These are phyloP conservation scores for Myiagra hebetior DNA, from an alignment of 2,113 vertebrate species.

Conservation along the genomic window DNA sequence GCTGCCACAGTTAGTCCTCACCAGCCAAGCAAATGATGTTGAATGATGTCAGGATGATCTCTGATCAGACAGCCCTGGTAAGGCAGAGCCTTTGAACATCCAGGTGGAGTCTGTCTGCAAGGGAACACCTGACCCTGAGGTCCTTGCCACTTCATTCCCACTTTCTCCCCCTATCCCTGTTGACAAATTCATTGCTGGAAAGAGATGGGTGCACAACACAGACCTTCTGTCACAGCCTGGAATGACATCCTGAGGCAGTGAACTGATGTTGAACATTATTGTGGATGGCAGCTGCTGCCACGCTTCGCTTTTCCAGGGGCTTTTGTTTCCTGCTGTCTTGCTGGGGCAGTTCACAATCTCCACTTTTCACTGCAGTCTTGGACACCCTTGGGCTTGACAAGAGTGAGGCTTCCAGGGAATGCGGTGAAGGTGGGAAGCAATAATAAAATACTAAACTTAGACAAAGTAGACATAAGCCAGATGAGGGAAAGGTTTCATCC, in stretches of 20 bases:
- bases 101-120: not conserved
- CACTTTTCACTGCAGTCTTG: not conserved
- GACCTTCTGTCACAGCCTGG: not conserved
- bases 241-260: not conserved
- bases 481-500: not conserved
- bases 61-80: not conserved
- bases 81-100: not conserved
- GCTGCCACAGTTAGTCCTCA: not conserved
- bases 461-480: not conserved
- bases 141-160: not conserved
- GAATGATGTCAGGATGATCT: not conserved
- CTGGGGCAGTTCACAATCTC: not conserved
- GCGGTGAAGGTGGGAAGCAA: not conserved
- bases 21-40: not conserved
- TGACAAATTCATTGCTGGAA: not conserved
- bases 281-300: not conserved
- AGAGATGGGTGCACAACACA: not conserved
- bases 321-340: accelerated
- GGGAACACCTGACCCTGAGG: not conserved
- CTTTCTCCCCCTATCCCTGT: not conserved
- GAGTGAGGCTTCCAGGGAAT: not conserved
- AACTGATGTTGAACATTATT: not conserved
- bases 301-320: accelerated
- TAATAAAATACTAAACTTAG: not conserved
- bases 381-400: not conserved